A percentile compares a stretch with the other conserved stretches of the same genome.
phyloP scores from a whole-genome alignment of 2,888 invertebrate genomes.

The Physocephala rufipes region DNA sequence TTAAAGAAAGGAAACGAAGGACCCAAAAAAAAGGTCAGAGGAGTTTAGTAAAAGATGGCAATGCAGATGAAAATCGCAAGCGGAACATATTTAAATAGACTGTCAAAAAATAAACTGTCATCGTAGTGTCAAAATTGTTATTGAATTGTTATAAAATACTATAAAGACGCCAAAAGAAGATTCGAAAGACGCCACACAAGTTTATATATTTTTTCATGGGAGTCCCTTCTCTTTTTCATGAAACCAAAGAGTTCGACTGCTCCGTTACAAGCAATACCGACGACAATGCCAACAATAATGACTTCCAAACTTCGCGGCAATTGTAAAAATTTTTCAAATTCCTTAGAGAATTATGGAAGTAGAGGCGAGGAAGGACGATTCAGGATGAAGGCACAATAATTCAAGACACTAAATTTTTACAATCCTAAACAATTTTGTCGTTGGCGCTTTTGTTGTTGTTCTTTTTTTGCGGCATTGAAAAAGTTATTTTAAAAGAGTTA shows the following conservation, averaged over 20 bases:
- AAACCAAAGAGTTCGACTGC: slow-evolving; percentile 26
- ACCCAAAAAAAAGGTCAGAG: not conserved
- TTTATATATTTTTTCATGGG: not conserved
- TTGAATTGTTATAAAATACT: slow-evolving; percentile 1
- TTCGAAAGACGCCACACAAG: not conserved
- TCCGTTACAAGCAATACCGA: slow-evolving; percentile 30
- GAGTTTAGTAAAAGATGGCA: slow-evolving; percentile 1
- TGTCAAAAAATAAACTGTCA: slow-evolving; percentile 44
- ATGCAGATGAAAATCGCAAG: not conserved
- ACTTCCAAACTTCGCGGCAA: slow-evolving; percentile 8
- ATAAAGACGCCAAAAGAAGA: not conserved
- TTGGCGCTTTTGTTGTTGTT: slow-evolving; percentile 22
- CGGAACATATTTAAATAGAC: slow-evolving; percentile 36
- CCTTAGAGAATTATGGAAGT: slow-evolving; percentile 40
- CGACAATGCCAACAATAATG: slow-evolving; percentile 32
- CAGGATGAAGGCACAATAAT: slow-evolving; percentile 31
- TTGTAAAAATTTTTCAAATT: slow-evolving; percentile 34
- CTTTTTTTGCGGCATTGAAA: slow-evolving; percentile 20
- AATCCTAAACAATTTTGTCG: slow-evolving; percentile 29
- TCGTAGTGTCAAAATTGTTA: slow-evolving; percentile 34
- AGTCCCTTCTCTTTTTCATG: not conserved
- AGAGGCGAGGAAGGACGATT: too few relatives aligned
- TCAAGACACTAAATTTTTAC: slow-evolving; percentile 39
- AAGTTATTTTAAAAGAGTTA: slow-evolving; percentile 34
- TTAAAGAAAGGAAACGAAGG: not conserved